Conservation (phyloP, 2,888 invertebrate genomes). For the Andrena praecox region DNA sequence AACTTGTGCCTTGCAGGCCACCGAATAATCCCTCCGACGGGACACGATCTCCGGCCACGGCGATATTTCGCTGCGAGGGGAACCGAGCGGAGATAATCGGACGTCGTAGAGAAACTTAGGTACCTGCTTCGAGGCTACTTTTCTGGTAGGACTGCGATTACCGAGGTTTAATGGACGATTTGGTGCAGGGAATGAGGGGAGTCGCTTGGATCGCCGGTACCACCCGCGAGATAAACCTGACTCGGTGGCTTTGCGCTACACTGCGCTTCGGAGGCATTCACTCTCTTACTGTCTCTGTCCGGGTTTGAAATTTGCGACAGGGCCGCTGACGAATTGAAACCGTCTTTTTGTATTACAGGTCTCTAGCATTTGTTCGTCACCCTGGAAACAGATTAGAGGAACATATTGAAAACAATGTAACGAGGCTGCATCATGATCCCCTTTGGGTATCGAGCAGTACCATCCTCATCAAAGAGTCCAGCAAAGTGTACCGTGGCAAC, state of each 20-base stretch:
- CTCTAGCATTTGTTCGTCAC: neutral
- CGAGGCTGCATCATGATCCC: neutral
- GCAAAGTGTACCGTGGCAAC: conserved; percentile 57
- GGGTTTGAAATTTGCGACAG: no score
- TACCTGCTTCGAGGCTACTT: conserved; percentile 42
- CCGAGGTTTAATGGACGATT: conserved; percentile 45
- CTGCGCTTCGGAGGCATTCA: no score
- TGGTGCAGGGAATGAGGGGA: neutral
- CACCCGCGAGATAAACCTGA: conserved; percentile 6
- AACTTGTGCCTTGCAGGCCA: conserved; percentile 55
- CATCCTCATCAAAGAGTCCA: conserved; percentile 46
- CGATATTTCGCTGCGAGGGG: conserved; percentile 45
- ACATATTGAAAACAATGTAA: conserved; percentile 5
- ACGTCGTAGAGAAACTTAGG: conserved; percentile 29
- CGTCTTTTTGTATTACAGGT: no score
- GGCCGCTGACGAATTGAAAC: no score
- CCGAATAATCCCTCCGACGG: conserved; percentile 55
- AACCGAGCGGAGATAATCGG: conserved; percentile 49
- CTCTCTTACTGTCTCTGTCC: no score
- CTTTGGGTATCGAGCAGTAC: neutral
- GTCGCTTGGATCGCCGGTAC: conserved; percentile 11
- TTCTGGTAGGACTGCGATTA: conserved; percentile 51
- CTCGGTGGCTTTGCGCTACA: neutral
- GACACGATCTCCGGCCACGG: conserved; percentile 16
- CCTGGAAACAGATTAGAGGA: neutral